These are phyloP conservation scores for Myxocyprinus asiaticus DNA, from an alignment of 2,113 vertebrate species.

Conservation along the genomic window DNA sequence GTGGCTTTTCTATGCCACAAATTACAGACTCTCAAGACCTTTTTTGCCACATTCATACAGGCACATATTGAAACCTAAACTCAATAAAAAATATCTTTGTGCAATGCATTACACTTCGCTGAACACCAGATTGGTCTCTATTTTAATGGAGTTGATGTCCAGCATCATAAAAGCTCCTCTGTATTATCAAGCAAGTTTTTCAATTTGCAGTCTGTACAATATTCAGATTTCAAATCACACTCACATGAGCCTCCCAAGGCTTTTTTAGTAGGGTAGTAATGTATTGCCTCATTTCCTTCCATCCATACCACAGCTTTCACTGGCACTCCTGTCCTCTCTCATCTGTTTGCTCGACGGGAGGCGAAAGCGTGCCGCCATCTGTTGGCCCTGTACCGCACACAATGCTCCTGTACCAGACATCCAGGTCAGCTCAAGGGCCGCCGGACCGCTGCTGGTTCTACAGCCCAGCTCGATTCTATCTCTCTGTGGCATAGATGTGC, in stretches of 20 bases:
- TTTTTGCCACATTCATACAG: no score
- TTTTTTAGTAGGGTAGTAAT: constrained; percentile 35
- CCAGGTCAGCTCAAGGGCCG: constrained; percentile 64
- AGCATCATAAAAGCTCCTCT: neutral
- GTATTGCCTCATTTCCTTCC: constrained; percentile 39
- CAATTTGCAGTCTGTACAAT: neutral
- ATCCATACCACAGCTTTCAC: constrained; percentile 48
- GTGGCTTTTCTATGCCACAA: neutral
- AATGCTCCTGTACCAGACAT: constrained; percentile 66
- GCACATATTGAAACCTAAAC: no score
- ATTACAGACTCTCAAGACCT: no score
- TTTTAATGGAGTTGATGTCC: neutral
- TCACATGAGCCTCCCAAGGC: constrained; percentile 21
- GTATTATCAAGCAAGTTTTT: neutral
- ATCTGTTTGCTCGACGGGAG: constrained; percentile 70
- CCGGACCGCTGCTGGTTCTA: constrained; percentile 45
- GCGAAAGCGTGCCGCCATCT: constrained; percentile 71
- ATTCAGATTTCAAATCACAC: neutral
- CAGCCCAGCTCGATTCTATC: constrained; percentile 19
- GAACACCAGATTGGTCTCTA: neutral
- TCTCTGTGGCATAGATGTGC: constrained; percentile 38
- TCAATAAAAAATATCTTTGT: no score
- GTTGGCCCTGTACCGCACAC: constrained; percentile 59
- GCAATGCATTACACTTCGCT: neutral
- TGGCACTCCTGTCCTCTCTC: constrained; percentile 55